phyloP scores from a whole-genome alignment of 1,140 invertebrate genomes.

The Gonioctena quinquepunctata region DNA sequence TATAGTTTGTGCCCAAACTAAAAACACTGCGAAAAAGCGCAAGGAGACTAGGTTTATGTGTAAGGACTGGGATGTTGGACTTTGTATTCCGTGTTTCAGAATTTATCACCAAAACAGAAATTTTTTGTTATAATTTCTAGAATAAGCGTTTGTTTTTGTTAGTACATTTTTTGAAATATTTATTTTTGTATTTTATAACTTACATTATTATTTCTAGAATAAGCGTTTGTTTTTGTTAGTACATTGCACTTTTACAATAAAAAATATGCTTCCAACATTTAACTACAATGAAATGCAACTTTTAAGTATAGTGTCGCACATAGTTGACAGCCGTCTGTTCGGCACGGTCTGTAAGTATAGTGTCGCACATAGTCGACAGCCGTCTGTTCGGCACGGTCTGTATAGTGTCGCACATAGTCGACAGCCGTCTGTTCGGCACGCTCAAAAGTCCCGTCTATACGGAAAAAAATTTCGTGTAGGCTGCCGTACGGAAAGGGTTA shows the following conservation, averaged over 20 bases:
- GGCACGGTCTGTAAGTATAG: too few relatives aligned
- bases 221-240: neutral
- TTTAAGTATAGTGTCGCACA: too few relatives aligned
- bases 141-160: too few relatives aligned
- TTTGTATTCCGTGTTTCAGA: slow-evolving; percentile 31
- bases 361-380: neutral
- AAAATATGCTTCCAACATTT: neutral
- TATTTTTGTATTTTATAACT: neutral
- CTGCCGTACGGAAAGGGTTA: slow-evolving; percentile 4
- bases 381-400: neutral
- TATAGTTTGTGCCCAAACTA: slow-evolving; percentile 18
- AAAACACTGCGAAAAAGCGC: slow-evolving; percentile 16
- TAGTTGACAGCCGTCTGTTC: neutral
- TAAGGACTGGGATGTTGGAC: slow-evolving; percentile 26
- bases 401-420: neutral
- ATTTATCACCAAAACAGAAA: slow-evolving; percentile 15
- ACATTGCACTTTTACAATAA: neutral
- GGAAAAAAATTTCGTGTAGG: neutral
- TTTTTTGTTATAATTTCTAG: neutral
- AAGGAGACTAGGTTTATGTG: slow-evolving; percentile 22
- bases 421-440: neutral
- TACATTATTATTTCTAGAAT: slow-evolving; percentile 1
- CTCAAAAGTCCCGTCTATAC: neutral
- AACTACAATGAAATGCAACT: neutral
- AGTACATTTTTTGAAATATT: neutral